A percentile compares a stretch with the other conserved stretches of the same genome.
phyloP scores from a whole-genome alignment of 2,797 vertebrate species.

The Oreochromis mossambicus region DNA sequence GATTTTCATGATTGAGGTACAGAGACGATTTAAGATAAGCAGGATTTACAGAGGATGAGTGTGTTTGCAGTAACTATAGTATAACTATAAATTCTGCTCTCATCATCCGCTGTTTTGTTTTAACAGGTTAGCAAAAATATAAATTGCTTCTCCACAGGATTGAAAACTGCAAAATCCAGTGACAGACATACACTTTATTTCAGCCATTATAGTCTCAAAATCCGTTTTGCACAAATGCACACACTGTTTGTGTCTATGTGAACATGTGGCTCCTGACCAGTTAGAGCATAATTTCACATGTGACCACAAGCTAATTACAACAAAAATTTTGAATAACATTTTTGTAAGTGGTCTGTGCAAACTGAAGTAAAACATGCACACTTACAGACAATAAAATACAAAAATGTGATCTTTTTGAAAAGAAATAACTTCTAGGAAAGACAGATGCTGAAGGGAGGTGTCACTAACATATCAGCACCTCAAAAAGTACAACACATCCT shows the following conservation, averaged over 20 bases:
- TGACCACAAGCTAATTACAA: not conserved
- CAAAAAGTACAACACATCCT: conserved; percentile 31
- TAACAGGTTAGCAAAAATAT: not conserved
- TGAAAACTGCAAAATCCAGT: not conserved
- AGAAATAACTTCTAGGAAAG: not conserved
- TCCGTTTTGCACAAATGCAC: not conserved
- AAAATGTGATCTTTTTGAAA: not conserved
- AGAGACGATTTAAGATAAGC: not conserved
- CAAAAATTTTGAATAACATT: not conserved
- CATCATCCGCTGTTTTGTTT: not conserved
- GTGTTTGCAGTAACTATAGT: not conserved
- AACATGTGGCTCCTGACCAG: not conserved
- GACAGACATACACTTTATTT: not conserved
- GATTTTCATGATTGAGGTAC: not conserved
- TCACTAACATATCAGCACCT: conserved; percentile 5
- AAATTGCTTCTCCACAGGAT: not conserved
- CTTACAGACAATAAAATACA: not conserved
- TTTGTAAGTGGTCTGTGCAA: not conserved
- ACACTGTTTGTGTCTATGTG: not conserved
- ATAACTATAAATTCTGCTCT: not conserved
- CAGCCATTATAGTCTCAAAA: not conserved
- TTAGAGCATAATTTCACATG: too few species aligned
- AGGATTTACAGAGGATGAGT: not conserved
- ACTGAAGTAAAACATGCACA: not conserved
- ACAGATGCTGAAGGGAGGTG: not conserved